Evolutionary conservation across 2,888 invertebrate genomes (phyloP).

Genomic region (Melikaiella ostensackeni): DNA sequence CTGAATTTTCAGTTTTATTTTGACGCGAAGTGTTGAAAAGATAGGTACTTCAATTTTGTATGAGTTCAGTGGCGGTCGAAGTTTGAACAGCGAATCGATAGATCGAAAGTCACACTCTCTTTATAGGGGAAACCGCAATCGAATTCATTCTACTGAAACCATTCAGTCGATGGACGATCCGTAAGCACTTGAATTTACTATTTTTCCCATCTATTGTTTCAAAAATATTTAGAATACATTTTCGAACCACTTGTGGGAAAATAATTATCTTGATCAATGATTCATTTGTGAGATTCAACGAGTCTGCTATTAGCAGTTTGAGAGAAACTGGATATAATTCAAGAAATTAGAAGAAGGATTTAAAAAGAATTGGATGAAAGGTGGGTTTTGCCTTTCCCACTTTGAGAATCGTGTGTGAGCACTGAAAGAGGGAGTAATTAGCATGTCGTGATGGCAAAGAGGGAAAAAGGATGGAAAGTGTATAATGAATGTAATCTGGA

Average conservation of each 20-base stretch:
- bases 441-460: background rate
- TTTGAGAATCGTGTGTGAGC: background rate
- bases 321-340: background rate
- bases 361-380: background rate
- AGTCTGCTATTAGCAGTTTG: background rate
- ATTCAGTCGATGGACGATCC: slow-evolving; percentile 28
- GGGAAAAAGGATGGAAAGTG: background rate
- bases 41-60: background rate
- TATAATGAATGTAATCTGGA: slow-evolving; percentile 16
- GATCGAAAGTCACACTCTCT: slow-evolving; percentile 20
- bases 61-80: slow-evolving; percentile 6
- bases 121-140: background rate
- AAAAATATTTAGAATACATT: too few relatives aligned
- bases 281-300: background rate
- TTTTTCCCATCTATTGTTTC: too few relatives aligned
- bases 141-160: slow-evolving; percentile 14
- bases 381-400: background rate
- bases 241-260: too few relatives aligned
- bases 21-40: background rate
- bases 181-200: background rate
- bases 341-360: background rate
- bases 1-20: background rate
- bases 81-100: slow-evolving; percentile 24
- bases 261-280: background rate
- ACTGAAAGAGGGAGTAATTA: slow-evolving; percentile 17